phyloP scores from a whole-genome alignment of 2,113 vertebrate genomes.

The Tamias sibiricus region DNA sequence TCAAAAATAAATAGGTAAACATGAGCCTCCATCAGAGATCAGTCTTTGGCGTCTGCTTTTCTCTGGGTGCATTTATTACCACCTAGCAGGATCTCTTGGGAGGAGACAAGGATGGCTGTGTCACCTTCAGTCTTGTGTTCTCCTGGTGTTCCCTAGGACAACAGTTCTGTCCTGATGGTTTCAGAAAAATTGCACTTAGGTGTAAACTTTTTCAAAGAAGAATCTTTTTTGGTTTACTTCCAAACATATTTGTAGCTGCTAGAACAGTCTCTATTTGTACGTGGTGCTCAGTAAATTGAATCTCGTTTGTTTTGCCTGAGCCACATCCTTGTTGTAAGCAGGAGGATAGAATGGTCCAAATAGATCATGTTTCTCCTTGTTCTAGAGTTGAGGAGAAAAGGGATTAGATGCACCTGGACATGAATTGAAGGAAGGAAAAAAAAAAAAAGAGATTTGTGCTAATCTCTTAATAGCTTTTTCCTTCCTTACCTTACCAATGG shows the following conservation, averaged over 20 bases:
- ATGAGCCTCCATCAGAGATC: background rate
- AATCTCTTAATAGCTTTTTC: background rate
- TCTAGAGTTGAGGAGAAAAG: background rate
- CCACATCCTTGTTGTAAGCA: background rate
- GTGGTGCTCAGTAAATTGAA: background rate
- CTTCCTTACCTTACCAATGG: background rate
- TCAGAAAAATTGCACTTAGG: background rate
- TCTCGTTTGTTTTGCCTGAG: background rate
- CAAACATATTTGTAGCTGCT: background rate
- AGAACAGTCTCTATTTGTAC: background rate
- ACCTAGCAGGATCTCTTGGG: background rate
- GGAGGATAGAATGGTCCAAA: background rate
- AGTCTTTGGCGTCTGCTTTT: background rate
- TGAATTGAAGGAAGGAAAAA: background rate
- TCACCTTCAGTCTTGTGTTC: background rate
- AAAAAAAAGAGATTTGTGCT: background rate
- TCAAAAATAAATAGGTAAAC: background rate
- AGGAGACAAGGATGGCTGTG: background rate
- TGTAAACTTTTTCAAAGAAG: background rate
- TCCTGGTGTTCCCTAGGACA: background rate
- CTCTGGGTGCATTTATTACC: background rate
- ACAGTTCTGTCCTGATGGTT: background rate
- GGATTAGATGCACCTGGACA: background rate
- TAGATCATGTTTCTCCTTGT: background rate
- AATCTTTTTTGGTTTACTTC: constrained; percentile 3